phyloP scores from a whole-genome alignment of 2,113 vertebrate species.

The Epinephelus lanceolatus region DNA sequence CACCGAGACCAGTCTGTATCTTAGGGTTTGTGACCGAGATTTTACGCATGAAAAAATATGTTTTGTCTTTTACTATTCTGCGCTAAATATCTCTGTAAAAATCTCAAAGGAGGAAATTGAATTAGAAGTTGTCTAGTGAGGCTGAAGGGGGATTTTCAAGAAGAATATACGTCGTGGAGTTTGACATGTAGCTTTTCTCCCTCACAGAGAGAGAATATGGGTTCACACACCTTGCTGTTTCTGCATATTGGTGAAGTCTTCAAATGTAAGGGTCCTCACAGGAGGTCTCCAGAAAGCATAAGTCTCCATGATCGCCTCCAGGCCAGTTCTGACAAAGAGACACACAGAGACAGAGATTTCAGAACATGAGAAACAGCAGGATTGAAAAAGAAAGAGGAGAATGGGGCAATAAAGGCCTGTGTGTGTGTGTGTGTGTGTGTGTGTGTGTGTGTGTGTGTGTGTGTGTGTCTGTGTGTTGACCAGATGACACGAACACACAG shows the following conservation, averaged over 20 bases:
- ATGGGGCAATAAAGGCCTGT: conserved; percentile 1
- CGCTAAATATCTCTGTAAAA: not conserved
- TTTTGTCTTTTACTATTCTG: not conserved
- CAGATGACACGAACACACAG: not conserved
- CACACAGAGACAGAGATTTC: not conserved
- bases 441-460: not conserved
- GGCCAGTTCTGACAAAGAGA: conserved; percentile 89
- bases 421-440: not conserved
- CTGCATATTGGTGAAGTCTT: conserved; percentile 99
- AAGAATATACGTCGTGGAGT: not conserved
- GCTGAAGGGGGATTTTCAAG: not conserved
- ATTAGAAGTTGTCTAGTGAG: not conserved
- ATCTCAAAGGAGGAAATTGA: not conserved
- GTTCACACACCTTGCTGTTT: conserved; percentile 94
- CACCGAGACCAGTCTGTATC: not conserved
- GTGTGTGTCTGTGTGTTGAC: conserved; percentile 8
- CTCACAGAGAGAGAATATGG: no score
- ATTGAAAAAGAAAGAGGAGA: not conserved
- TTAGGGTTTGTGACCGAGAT: not conserved
- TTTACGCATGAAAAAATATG: not conserved
- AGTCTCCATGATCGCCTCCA: conserved; percentile 99
- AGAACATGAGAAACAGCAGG: not conserved
- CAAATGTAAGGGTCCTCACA: conserved; percentile 96
- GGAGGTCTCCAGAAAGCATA: conserved; percentile 99
- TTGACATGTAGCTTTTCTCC: no score